phyloP scores from a whole-genome alignment of 2,888 invertebrate genomes.

The Heliconius hortense region DNA sequence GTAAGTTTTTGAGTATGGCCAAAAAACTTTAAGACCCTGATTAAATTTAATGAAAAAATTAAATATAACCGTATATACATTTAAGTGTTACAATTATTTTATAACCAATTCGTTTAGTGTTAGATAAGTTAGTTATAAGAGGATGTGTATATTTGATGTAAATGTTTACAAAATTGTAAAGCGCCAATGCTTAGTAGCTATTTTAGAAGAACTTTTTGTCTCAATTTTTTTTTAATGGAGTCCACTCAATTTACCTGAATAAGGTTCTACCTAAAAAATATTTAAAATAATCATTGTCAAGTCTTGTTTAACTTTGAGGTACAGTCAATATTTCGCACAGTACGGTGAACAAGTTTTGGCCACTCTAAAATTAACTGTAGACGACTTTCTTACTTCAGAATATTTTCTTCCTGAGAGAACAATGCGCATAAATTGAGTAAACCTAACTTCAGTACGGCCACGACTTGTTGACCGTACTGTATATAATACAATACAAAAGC shows the following conservation, averaged over 20 bases:
- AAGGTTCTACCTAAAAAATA: not conserved
- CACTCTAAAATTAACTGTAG: no score
- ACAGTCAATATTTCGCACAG: not conserved
- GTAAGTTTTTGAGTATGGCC: slow-evolving; percentile 1
- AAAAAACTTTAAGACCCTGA: not conserved
- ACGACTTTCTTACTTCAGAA: no score
- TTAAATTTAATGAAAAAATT: slow-evolving; percentile 55
- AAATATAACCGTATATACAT: slow-evolving; percentile 48
- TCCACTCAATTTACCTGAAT: slow-evolving; percentile 7
- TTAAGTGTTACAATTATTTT: slow-evolving; percentile 52
- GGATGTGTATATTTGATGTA: slow-evolving; percentile 48
- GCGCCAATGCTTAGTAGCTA: slow-evolving; percentile 15
- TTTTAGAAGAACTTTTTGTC: slow-evolving; percentile 15
- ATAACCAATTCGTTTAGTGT: slow-evolving; percentile 49
- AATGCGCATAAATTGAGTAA: no score
- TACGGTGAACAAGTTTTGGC: no score
- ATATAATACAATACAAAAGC: not conserved
- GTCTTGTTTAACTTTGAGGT: no score
- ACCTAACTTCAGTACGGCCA: no score
- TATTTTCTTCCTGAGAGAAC: no score
- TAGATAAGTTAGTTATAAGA: slow-evolving; percentile 50
- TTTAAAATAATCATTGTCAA: not conserved
- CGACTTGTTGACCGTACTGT: not conserved
- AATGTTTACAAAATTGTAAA: slow-evolving; percentile 40
- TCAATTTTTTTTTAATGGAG: slow-evolving; percentile 15